Evolutionary conservation across 1,140 invertebrate genomes (phyloP), one percentile per base, ranked within the genome.

Genomic region (Coptotermes formosanus): DNA sequence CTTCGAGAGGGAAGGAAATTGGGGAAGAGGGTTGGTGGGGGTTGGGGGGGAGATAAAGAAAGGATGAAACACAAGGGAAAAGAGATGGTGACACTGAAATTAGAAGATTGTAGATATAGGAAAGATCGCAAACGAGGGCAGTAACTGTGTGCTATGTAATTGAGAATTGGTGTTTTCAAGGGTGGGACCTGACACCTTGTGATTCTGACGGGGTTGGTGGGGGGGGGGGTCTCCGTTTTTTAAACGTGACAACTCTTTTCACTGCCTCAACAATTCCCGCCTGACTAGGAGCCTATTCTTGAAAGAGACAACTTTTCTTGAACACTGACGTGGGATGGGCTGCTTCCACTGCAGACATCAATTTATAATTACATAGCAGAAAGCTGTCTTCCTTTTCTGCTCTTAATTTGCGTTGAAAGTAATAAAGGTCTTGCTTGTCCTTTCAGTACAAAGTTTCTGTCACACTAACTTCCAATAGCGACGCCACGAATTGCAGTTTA

Each of bases 121-220:
- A 25, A n/a, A 30, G 25, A 75, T 75, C n/a, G 6, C 64, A 75
- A 75, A 75, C n/a, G 64, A 75, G n/a, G 64, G 16, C 25, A 30
- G 64, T 75, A 75, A 75, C 9, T 75, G 16, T 25, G n/a, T 6
- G n/a, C 64, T 75, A 30, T 25, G n/a, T 75, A 75, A 75, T 75
- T 75, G 64, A 30, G n/a, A 75, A 75, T 75, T 75, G 64, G 64
- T 75, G 64, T 75, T 75, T 30, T 75, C 64, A 75, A 75, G 64
- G 64, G 25, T 30, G n/a, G n/a, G 25, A 3, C 64, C 64, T 75
- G 64, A 75, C 64, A 75, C 64, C 64, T 75, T n/a, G 64, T 75
- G 64, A 75, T n/a, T 25, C 64, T 75, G n/a, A 75, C 8, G n/a
- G 64, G 25, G 64, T 75, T 75, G 0, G 52, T 55, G n/a, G 25